Percentiles rank a stretch among this genome's conserved stretches.
Evolutionary conservation across 2,888 invertebrate genomes (phyloP).

Genomic region (Cryptophagus acutangulus): DNA sequence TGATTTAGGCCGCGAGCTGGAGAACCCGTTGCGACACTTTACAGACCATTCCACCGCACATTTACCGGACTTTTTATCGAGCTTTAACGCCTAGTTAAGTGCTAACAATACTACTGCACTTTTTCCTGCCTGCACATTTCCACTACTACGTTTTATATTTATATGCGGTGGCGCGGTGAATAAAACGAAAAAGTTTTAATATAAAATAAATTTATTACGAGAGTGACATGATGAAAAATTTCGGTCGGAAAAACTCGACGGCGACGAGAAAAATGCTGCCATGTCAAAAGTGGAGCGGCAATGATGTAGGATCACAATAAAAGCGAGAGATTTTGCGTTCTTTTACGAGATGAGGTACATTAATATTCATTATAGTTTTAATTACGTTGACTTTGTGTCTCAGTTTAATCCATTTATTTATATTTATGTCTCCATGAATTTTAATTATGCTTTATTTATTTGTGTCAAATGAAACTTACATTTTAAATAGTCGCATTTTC

Average conservation of each 20-base stretch:
- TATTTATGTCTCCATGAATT: conserved; percentile 44
- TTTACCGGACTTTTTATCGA: conserved; percentile 12
- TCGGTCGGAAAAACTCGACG: too few species aligned
- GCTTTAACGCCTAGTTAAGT: conserved; percentile 16
- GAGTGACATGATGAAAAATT: too few species aligned
- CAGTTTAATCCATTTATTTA: conserved; percentile 43
- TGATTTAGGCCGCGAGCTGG: not conserved
- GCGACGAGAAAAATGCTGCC: conserved; percentile 13
- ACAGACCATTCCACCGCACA: conserved; percentile 8
- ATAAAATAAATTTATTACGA: not conserved
- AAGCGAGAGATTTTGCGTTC: conserved; percentile 30
- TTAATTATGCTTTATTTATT: conserved; percentile 34
- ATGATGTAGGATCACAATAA: conserved; percentile 22
- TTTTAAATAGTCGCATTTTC: too few species aligned
- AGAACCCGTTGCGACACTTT: conserved; percentile 12
- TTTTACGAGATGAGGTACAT: conserved; percentile 34
- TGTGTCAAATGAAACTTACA: conserved; percentile 13
- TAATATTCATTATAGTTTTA: conserved; percentile 43
- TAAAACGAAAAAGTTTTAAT: not conserved
- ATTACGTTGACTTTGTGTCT: conserved; percentile 40
- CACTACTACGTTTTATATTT: not conserved
- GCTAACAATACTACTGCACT: conserved; percentile 12
- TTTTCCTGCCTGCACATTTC: conserved; percentile 3
- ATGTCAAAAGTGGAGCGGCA: conserved; percentile 3
- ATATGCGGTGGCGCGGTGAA: not conserved